Evolutionary conservation across 1,140 invertebrate species (phyloP).

Genomic region (Cylas formicarius): DNA sequence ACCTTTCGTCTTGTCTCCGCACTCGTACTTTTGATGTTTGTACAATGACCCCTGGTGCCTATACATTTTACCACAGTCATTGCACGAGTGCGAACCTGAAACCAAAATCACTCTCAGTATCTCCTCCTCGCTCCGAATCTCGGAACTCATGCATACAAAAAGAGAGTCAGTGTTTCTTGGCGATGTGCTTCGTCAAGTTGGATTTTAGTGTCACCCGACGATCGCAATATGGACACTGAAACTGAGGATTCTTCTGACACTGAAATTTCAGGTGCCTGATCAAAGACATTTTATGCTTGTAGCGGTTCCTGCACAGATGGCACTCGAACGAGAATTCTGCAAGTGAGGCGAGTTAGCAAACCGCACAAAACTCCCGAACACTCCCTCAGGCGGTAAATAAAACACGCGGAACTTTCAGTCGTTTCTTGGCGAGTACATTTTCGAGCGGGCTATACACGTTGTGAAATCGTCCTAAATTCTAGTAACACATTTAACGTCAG

Average conservation of each 20-base stretch:
- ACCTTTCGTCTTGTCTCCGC: slow-evolving; percentile 3
- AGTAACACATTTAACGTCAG: no score
- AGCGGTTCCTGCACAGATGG: slow-evolving; percentile 42
- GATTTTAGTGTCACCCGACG: slow-evolving; percentile 27
- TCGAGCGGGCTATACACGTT: background rate
- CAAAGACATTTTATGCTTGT: slow-evolving; percentile 43
- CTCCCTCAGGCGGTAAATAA: no score
- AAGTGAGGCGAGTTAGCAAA: slow-evolving; percentile 10
- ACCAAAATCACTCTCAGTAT: no score
- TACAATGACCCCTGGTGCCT: background rate
- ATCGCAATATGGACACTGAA: slow-evolving; percentile 36
- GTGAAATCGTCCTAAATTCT: no score
- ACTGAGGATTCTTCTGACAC: slow-evolving; percentile 30
- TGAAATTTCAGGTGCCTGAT: slow-evolving; percentile 37
- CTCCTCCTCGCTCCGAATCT: no score
- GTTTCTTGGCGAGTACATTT: background rate
- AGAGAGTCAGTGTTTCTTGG: background rate
- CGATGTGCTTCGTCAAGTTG: slow-evolving; percentile 24
- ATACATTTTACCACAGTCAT: background rate
- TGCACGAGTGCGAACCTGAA: no score
- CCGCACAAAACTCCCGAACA: no score
- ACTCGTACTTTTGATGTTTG: slow-evolving; percentile 4
- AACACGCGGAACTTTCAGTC: slow-evolving; percentile 35
- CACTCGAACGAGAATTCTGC: slow-evolving; percentile 34
- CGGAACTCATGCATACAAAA: no score